phyloP scores from a whole-genome alignment of 2,888 invertebrate genomes.

The Candidula unifasciata region DNA sequence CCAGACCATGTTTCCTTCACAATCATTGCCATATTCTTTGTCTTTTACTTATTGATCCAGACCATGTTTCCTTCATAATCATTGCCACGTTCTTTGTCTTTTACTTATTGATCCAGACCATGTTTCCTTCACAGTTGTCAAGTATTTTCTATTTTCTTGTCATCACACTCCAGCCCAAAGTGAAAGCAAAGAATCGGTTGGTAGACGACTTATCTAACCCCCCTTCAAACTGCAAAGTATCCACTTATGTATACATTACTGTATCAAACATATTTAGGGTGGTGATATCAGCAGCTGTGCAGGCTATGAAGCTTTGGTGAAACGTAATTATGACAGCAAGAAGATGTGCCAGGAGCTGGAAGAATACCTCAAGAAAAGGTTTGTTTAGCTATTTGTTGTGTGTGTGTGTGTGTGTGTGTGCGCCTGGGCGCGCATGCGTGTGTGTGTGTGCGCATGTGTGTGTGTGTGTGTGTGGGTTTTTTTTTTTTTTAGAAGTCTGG shows the following conservation, averaged over 20 bases:
- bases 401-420: not conserved
- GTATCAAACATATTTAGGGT: constrained; percentile 40
- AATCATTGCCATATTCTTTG: not conserved
- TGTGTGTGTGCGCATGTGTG: too few species aligned
- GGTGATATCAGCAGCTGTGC: constrained; percentile 49
- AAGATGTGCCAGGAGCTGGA: constrained; percentile 54
- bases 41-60: constrained; percentile 13
- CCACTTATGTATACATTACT: too few species aligned
- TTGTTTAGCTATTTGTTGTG: not conserved
- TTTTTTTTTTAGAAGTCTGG: not conserved
- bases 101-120: not conserved
- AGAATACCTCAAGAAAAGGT: constrained; percentile 55
- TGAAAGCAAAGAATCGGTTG: too few species aligned
- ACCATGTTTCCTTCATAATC: not conserved
- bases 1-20: not conserved
- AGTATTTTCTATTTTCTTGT: too few species aligned
- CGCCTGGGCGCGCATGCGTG: not conserved
- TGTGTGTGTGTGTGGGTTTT: not conserved
- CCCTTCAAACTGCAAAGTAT: too few species aligned
- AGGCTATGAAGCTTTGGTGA: constrained; percentile 51
- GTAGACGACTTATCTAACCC: too few species aligned
- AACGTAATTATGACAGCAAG: constrained; percentile 52
- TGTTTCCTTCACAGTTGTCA: not conserved
- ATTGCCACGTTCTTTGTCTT: not conserved
- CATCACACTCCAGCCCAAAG: too few species aligned